Conservation (phyloP, 2,113 vertebrate genomes). For the Xiphophorus couchianus region DNA sequence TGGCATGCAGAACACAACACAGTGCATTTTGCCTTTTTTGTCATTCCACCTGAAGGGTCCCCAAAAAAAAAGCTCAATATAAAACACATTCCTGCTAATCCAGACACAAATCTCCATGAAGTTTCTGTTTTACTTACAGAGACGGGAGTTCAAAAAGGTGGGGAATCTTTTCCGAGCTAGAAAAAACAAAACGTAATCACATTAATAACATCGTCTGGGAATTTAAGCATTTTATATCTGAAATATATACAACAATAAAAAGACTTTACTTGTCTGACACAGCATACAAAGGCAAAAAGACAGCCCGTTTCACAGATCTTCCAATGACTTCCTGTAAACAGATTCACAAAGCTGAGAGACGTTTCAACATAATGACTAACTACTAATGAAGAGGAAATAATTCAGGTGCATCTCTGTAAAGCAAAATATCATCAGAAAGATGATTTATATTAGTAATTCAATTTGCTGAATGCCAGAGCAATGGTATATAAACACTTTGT, state of each 20-base stretch:
- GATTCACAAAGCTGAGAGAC: constrained; percentile 6
- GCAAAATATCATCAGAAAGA: no score
- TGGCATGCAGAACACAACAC: constrained; percentile 91
- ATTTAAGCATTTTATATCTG: neutral
- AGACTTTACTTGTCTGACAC: constrained; percentile 83
- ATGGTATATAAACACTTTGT: no score
- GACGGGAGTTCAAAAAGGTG: constrained; percentile 90
- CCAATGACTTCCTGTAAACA: constrained; percentile 84
- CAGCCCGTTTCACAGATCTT: constrained; percentile 87
- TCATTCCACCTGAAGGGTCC: constrained; percentile 89
- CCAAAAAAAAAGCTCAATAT: constrained; percentile 11
- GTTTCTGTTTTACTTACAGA: constrained; percentile 83
- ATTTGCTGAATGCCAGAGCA: neutral
- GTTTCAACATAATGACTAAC: neutral
- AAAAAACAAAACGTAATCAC: constrained; percentile 40
- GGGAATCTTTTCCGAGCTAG: constrained; percentile 84
- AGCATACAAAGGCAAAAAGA: constrained; percentile 86
- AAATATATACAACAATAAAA: neutral
- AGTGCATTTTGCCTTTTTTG: constrained; percentile 89
- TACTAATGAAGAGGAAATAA: no score
- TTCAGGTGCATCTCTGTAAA: no score
- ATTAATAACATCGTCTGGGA: neutral
- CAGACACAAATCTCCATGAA: neutral
- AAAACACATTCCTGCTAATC: neutral
- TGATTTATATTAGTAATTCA: neutral